These are phyloP conservation scores for Tupaia chinensis DNA, from an alignment of 2,113 vertebrate species.

Conservation along the genomic window DNA sequence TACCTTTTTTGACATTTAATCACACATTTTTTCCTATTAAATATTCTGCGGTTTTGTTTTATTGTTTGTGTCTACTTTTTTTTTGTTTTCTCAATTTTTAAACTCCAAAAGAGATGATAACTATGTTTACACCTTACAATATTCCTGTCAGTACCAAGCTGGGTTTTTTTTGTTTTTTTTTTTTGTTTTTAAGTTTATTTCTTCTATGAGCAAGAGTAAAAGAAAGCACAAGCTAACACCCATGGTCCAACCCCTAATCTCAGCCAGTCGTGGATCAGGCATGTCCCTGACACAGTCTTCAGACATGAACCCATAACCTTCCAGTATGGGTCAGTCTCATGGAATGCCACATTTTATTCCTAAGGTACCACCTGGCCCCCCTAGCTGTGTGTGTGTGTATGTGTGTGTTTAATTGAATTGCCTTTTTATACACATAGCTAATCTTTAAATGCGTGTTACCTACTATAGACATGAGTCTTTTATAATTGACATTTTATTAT, in stretches of 20 bases:
- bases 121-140: not conserved
- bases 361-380: no score
- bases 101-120: constrained; percentile 18
- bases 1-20: constrained; percentile 39
- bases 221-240: no score
- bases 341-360: no score
- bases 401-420: not conserved
- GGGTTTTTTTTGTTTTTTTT: not conserved
- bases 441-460: constrained; percentile 15
- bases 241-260: no score
- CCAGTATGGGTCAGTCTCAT: no score
- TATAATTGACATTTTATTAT: constrained; percentile 32
- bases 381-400: no score
- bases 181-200: no score
- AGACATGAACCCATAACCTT: no score
- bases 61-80: not conserved
- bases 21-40: constrained; percentile 32
- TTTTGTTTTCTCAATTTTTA: constrained; percentile 53
- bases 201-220: no score
- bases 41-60: not conserved
- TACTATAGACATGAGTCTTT: constrained; percentile 29
- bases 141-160: not conserved
- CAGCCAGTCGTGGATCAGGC: no score
- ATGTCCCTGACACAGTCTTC: no score
- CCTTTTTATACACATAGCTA: constrained; percentile 9